These are phyloP conservation scores for Isichthys henryi DNA, from an alignment of 2,113 vertebrate species.

Conservation along the genomic window DNA sequence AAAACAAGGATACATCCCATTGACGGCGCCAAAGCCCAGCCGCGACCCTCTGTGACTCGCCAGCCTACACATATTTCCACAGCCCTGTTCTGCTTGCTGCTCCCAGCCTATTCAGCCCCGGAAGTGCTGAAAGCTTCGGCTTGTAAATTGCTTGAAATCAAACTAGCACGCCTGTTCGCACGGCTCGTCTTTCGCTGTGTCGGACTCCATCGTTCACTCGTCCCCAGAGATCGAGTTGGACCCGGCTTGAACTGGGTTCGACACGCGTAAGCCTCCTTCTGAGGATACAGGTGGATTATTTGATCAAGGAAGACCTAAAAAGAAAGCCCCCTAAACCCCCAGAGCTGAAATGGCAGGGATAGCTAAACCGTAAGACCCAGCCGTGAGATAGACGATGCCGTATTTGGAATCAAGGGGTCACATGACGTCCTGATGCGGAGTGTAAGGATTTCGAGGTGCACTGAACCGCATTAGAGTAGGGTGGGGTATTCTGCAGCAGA, in stretches of 20 bases:
- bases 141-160: neutral
- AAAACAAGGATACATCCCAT: neutral
- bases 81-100: neutral
- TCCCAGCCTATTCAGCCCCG: neutral
- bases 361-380: constrained; percentile 6
- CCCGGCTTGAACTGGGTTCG: neutral
- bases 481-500: constrained; percentile 18
- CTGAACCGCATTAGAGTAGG: constrained; percentile 10
- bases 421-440: constrained; percentile 37
- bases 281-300: neutral
- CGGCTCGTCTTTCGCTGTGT: neutral
- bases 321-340: neutral
- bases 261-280: neutral
- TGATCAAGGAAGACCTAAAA: neutral
- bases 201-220: neutral
- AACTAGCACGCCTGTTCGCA: neutral
- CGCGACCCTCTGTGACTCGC: neutral
- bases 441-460: constrained; percentile 24
- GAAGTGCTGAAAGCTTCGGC: neutral
- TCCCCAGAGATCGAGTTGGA: neutral
- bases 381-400: constrained; percentile 12
- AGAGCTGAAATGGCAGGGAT: neutral
- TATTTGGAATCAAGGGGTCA: constrained; percentile 19
- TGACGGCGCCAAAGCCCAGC: neutral
- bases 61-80: neutral